Conservation (phyloP, 2,113 vertebrate species). For the Pandion haliaetus region DNA sequence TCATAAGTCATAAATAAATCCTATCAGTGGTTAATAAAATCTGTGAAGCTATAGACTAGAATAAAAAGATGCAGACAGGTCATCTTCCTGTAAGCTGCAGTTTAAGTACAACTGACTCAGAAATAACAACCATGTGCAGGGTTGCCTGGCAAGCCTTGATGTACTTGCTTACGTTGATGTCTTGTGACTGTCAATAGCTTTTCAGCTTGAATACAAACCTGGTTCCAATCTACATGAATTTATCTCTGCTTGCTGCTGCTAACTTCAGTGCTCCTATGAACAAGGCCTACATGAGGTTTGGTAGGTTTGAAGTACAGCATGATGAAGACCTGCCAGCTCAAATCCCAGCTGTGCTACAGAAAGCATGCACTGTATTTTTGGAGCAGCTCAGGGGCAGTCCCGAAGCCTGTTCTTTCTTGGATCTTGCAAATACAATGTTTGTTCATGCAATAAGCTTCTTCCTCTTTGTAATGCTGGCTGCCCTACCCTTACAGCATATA, state of each 20-base stretch:
- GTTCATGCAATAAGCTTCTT: background rate
- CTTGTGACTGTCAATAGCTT: background rate
- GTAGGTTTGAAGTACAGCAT: background rate
- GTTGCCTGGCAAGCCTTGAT: background rate
- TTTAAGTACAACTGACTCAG: background rate
- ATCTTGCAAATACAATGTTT: background rate
- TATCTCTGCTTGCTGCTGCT: background rate
- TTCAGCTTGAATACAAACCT: background rate
- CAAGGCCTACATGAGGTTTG: fast-evolving
- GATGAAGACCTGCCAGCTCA: background rate
- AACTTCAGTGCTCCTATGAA: background rate
- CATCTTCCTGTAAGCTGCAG: background rate
- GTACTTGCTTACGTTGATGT: background rate
- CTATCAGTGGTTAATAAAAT: background rate
- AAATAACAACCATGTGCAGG: background rate
- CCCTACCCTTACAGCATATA: background rate
- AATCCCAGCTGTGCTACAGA: background rate
- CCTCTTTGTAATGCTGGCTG: background rate
- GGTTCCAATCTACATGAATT: background rate
- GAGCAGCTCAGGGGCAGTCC: background rate
- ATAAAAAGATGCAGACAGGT: background rate
- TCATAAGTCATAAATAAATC: background rate
- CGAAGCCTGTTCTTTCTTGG: background rate
- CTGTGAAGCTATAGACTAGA: background rate
- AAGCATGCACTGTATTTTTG: background rate